Conservation (phyloP, 2,797 vertebrate genomes). For the Anisognathus igniventris region DNA sequence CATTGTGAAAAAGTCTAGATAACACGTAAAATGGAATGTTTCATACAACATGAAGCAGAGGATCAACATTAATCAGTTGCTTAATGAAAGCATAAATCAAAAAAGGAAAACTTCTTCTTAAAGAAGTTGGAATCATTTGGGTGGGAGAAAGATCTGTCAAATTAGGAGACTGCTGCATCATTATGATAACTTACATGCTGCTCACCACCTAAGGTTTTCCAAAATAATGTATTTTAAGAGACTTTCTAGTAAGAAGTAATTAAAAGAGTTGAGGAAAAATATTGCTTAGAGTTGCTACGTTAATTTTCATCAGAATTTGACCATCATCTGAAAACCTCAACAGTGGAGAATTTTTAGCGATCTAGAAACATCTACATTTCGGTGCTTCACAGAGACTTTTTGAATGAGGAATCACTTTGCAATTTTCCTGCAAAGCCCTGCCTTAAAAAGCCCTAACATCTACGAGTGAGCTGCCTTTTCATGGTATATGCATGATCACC, state of each 20-base stretch:
- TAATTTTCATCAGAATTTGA: neutral
- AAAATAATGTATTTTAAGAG: neutral
- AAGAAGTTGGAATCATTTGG: neutral
- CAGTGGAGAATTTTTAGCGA: neutral
- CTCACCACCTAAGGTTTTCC: neutral
- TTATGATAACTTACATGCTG: neutral
- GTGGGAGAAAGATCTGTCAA: neutral
- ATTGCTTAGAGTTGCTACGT: neutral
- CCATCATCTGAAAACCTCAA: neutral
- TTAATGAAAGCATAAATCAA: neutral
- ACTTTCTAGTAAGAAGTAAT: neutral
- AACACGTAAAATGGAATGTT: neutral
- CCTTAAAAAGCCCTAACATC: neutral
- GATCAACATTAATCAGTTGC: neutral
- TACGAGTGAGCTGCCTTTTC: neutral
- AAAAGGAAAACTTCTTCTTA: neutral
- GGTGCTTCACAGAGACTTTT: neutral
- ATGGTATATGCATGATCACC: neutral
- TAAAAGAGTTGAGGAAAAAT: neutral
- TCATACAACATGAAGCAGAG: neutral
- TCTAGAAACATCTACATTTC: neutral
- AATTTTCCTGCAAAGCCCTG: neutral
- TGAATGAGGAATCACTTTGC: neutral
- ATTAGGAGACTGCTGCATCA: neutral
- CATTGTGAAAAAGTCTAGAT: neutral